Base-by-base conservation (phyloP, 2,888 invertebrate species). In the Hyposoter dolosus region DNA sequence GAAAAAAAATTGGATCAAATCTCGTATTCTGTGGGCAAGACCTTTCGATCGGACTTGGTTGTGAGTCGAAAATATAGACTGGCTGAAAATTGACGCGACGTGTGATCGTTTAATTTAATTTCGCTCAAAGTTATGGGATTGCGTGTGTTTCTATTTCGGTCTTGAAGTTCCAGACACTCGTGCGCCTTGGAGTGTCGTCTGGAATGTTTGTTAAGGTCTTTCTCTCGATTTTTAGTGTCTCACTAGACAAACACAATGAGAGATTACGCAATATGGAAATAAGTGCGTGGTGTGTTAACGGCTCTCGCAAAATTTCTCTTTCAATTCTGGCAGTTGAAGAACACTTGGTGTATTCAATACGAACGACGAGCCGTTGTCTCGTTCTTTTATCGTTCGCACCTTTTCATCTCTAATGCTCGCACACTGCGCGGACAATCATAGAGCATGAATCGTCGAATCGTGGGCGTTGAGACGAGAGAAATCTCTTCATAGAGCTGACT, bases 261-360 rank as follows among this genome's bases (percentile, higher is more conserved):
- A 32, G 40, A 65, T 76, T 77, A 63, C 78, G 78, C 72, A 85
- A 85, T 85, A 85, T 85, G 78, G 78, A 78, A 82, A 85, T 81
- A 77, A 84, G 56, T 77, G 72, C 76, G 81, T 72, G 81, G 81
- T 15, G 65, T 47, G 72, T 77, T 72, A 81, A 84, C 72, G 65
- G 81, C 19, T 72, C 81, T 77, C 72, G 81, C 47, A 6, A 81
- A 81, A 77, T 84, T 77, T 84, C 84, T 81, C 72, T 84, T 81
- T 77, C 81, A 72, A 80, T 80, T 80, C 47, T 71, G 71, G 32
- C 79, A 72, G 71, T 80, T 35, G 56, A n/a, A 69, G 78, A 40
- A 60, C 32, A 47, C 35, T 60, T 17, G 23, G 47, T 23, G 47
- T 23, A 69, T 80, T 80, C 63, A 71, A 9, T 45, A 40, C 23